A percentile compares a stretch with the other conserved stretches of the same genome.
Evolutionary conservation across 2,797 vertebrate genomes (phyloP).

Genomic region (Leptoclinus maculatus): DNA sequence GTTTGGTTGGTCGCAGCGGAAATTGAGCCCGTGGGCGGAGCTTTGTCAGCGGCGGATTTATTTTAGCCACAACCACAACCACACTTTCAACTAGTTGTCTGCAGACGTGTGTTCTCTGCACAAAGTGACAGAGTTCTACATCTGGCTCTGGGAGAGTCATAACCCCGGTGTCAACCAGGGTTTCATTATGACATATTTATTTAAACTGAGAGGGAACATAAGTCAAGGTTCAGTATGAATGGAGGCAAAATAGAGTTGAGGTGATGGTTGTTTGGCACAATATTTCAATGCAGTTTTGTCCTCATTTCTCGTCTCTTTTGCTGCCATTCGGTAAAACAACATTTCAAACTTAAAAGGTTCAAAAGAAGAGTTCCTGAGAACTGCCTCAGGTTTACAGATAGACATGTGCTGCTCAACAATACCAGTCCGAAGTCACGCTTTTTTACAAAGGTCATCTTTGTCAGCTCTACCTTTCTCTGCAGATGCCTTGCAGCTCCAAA

Average conservation of each 20-base stretch:
- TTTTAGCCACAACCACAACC: conserved; percentile 59
- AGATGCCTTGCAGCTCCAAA: conserved; percentile 63
- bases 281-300: not conserved
- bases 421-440: conserved; percentile 13
- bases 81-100: conserved; percentile 46
- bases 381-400: not conserved
- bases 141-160: conserved; percentile 19
- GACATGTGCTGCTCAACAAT: conserved; percentile 25
- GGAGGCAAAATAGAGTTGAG: not conserved
- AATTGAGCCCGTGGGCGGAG: conserved; percentile 32
- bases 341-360: not conserved
- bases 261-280: not conserved
- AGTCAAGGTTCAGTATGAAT: not conserved
- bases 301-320: not conserved
- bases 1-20: conserved; percentile 34
- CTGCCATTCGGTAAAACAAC: not conserved
- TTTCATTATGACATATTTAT: not conserved
- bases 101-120: conserved; percentile 29
- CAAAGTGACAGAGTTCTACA: conserved; percentile 30
- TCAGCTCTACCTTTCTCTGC: conserved; percentile 39
- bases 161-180: conserved; percentile 12
- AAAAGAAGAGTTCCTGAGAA: not conserved
- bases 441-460: conserved; percentile 56
- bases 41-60: conserved; percentile 6
- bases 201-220: not conserved